Base-by-base conservation (phyloP, 2,797 vertebrate genomes). In the Acrocephalus scirpaceus region DNA sequence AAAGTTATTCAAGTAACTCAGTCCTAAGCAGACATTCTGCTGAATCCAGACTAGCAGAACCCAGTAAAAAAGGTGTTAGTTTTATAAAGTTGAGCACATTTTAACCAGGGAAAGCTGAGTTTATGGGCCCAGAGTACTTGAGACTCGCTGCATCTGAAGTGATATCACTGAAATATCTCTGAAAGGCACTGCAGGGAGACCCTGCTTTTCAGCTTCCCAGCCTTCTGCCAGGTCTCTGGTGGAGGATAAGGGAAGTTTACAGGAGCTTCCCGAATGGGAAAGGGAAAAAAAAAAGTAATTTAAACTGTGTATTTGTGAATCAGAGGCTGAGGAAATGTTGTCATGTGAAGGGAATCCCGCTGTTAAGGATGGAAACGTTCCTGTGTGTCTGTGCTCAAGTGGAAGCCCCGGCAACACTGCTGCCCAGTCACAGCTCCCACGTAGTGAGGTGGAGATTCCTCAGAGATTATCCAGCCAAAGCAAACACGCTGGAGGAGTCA, bases 261-360 rank as follows among this genome's bases (percentile, higher is more conserved):
- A 54, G 91, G 80, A 81, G 58, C 34, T 92, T 79, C 91, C 86
- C 72, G 58, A 87, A 65, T 18, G 50, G 61, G 57, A 32, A 70
- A 54, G 4, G 23, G 50, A 65, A 92, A 65, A 34, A 47, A 69
- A 36, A 25, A 56, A 17, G 19, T 15, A 7, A 27, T 57, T 82
- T 60, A 74, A 88, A 62, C 3, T 7, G 57, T 53, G 11, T 45
- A 32, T 75, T 82, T 92, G 89, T 93, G 77, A 90, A 66, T 90
- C 90, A 88, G 85, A 94, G 92, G 69, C 81, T 74, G 91, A 92
- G 42, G 57, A 91, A 91, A 73, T 1, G 4, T 19, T 64, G 62
- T 67, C 64, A 32, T 1, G 45, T 38, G 92, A 58, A 80, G 87
- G 89, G 85, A 91, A 86, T 92, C 57, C 82, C 34, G 0, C 57